These are phyloP conservation scores for Phymatocera aterrima DNA, from an alignment of 2,888 invertebrate genomes.

Conservation along the genomic window DNA sequence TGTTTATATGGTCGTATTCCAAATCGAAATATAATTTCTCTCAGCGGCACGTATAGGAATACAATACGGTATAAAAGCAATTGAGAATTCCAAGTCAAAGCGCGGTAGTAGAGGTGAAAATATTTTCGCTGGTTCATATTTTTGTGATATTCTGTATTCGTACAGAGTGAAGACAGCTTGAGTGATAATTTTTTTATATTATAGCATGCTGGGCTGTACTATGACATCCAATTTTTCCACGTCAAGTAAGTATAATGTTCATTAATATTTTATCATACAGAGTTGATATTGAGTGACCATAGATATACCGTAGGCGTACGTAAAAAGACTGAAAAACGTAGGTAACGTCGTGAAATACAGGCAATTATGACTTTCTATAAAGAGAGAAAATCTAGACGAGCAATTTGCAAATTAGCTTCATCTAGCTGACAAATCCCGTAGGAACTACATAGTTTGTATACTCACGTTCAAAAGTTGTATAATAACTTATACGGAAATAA, in stretches of 20 bases:
- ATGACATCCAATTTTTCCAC: not conserved
- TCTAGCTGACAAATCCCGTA: no score
- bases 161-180: no score
- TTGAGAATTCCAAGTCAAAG: not conserved
- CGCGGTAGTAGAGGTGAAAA: not conserved
- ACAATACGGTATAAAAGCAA: not conserved
- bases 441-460: no score
- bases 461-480: no score
- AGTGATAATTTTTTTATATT: not conserved
- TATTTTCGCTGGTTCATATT: not conserved
- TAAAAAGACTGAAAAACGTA: no score
- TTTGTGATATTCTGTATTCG: not conserved
- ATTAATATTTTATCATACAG: not conserved
- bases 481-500: no score
- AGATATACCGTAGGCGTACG: no score
- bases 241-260: not conserved
- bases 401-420: no score
- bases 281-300: not conserved
- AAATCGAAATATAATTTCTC: not conserved
- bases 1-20: not conserved
- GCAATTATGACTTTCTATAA: not conserved
- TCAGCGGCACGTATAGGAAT: not conserved
- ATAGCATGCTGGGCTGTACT: not conserved
- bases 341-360: not conserved
- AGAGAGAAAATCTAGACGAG: no score